Conservation (phyloP, 2,113 vertebrate genomes). For the Lepisosteus oculatus region DNA sequence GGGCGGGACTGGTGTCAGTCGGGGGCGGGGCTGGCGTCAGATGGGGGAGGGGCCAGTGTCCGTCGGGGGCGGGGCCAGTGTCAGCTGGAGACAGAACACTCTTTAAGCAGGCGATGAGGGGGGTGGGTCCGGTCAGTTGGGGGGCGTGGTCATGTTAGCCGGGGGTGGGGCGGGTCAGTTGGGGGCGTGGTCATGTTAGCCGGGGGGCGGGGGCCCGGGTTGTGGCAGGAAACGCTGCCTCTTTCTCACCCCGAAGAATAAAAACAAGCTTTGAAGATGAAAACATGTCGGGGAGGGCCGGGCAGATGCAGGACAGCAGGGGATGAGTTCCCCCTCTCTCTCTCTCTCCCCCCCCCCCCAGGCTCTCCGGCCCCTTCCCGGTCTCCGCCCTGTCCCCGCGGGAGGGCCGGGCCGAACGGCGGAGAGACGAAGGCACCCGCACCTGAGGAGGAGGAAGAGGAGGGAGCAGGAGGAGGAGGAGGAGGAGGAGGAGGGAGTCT, state of each 20-base stretch:
- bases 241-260: no score
- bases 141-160: no score
- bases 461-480: slow-evolving; percentile 11
- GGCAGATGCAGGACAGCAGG: not conserved
- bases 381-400: slow-evolving; percentile 63
- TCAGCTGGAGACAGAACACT: not conserved
- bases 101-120: no score
- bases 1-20: slow-evolving; percentile 2
- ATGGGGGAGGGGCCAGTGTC: not conserved
- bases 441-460: slow-evolving; percentile 49
- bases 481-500: slow-evolving; percentile 21
- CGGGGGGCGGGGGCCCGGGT: no score
- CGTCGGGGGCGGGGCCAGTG: not conserved
- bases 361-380: slow-evolving; percentile 65
- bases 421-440: slow-evolving; percentile 61
- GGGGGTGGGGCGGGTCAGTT: no score
- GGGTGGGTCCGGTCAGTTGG: no score
- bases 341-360: slow-evolving; percentile 51
- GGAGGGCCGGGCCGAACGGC: slow-evolving; percentile 56
- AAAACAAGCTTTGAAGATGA: no score
- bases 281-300: not conserved
- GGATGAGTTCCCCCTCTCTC: slow-evolving; percentile 14
- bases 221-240: no score
- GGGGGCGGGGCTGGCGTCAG: not conserved
- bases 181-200: no score